phyloP scores from a whole-genome alignment of 2,113 vertebrate genomes.

The Arvicanthis niloticus region DNA sequence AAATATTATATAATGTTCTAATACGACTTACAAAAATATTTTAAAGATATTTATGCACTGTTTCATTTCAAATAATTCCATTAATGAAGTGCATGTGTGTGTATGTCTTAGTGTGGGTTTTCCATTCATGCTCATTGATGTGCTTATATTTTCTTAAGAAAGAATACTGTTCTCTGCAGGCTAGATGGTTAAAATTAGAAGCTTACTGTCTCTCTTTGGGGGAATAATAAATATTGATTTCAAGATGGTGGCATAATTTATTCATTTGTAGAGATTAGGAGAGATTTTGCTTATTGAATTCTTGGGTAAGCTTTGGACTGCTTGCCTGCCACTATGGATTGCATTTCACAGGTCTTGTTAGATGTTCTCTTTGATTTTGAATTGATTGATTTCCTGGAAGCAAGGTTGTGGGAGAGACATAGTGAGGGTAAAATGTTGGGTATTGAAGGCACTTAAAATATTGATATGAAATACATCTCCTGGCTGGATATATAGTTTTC shows the following conservation, averaged over 20 bases:
- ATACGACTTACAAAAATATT: neutral
- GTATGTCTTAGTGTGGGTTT: neutral
- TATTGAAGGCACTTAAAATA: neutral
- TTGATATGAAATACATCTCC: neutral
- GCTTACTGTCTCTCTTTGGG: neutral
- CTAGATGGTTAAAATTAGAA: neutral
- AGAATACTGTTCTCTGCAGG: neutral
- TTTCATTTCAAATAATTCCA: neutral
- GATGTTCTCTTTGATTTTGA: constrained; percentile 8
- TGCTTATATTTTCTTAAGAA: neutral
- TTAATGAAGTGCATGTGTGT: neutral
- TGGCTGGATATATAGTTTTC: neutral
- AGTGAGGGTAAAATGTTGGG: neutral
- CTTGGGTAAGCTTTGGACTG: neutral
- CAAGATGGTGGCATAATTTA: neutral
- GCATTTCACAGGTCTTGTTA: neutral
- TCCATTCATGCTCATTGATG: neutral
- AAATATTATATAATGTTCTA: neutral
- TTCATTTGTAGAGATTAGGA: constrained; percentile 7
- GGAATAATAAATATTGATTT: constrained; percentile 5
- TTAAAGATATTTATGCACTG: neutral
- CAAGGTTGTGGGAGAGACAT: neutral
- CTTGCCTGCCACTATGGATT: neutral
- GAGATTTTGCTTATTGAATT: neutral
- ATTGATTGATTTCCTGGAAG: neutral